A percentile compares a stretch with the other conserved stretches of the same genome.
These are phyloP conservation scores for Eugnorisma glareosa DNA, from an alignment of 2,888 invertebrate genomes.

Conservation along the genomic window DNA sequence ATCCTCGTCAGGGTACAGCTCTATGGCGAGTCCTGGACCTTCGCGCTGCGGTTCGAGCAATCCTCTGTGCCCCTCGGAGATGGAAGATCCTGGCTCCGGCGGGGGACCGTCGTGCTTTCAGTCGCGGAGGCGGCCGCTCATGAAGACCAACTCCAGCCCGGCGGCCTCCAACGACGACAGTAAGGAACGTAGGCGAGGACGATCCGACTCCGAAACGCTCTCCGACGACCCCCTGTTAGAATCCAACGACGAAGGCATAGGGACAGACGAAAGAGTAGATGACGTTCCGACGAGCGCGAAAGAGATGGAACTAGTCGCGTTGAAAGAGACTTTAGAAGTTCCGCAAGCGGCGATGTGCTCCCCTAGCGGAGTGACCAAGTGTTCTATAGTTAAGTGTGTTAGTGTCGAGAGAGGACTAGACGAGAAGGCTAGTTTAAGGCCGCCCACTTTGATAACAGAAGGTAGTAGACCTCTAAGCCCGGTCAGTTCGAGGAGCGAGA, in stretches of 20 bases:
- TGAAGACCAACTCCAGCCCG: constrained; percentile 91
- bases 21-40: constrained; percentile 96
- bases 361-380: constrained; percentile 88
- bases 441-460: constrained; percentile 90
- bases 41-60: constrained; percentile 95
- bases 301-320: constrained; percentile 88
- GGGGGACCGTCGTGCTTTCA: constrained; percentile 89
- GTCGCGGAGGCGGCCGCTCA: constrained; percentile 90
- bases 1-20: constrained; percentile 96
- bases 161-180: constrained; percentile 85
- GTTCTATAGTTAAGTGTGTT: constrained; percentile 90
- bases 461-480: constrained; percentile 92
- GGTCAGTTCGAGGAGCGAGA: constrained; percentile 94
- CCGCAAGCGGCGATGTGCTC: constrained; percentile 85
- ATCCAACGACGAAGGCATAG: constrained; percentile 95
- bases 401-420: constrained; percentile 90
- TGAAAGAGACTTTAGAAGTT: constrained; percentile 87
- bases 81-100: constrained; percentile 93
- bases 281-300: constrained; percentile 93
- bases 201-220: constrained; percentile 94
- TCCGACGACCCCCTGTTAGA: constrained; percentile 93
- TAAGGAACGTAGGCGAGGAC: constrained; percentile 90
- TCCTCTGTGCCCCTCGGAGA: constrained; percentile 94
- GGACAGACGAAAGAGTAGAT: constrained; percentile 94
- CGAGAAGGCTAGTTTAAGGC: constrained; percentile 84